Percentiles rank a stretch among this genome's conserved stretches.
These are phyloP conservation scores for Apteryx mantelli DNA, from an alignment of 2,113 vertebrate species.

Conservation along the genomic window DNA sequence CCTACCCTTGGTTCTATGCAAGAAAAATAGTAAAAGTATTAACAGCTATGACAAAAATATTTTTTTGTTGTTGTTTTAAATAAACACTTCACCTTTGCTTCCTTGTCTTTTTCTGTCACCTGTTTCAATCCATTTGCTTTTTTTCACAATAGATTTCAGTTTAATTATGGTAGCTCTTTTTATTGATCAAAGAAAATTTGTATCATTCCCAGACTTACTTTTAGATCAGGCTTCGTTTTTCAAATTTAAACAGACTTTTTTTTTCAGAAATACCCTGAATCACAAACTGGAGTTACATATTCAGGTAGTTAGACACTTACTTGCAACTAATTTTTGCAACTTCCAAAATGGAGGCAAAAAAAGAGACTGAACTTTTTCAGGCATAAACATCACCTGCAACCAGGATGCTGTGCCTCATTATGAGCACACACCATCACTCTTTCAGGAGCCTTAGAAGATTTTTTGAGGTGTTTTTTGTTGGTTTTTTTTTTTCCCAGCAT, in stretches of 20 bases:
- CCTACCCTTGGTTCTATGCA: too few species aligned
- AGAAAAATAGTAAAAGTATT: too few species aligned
- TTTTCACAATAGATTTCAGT: not conserved
- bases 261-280: not conserved
- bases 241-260: not conserved
- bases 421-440: not conserved
- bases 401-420: not conserved
- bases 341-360: not conserved
- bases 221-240: not conserved
- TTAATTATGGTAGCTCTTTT: not conserved
- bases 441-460: not conserved
- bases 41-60: too few species aligned
- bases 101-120: not conserved
- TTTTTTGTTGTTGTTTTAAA: too few species aligned
- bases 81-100: not conserved
- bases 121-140: not conserved
- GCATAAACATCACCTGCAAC: not conserved
- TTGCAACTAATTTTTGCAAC: not conserved
- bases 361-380: not conserved
- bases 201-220: not conserved
- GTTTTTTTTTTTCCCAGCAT: not conserved
- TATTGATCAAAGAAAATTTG: not conserved
- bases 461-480: not conserved
- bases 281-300: not conserved
- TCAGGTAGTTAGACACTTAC: not conserved